Evolutionary conservation across 2,888 invertebrate genomes (phyloP).

Genomic region (Urechis unicinctus): DNA sequence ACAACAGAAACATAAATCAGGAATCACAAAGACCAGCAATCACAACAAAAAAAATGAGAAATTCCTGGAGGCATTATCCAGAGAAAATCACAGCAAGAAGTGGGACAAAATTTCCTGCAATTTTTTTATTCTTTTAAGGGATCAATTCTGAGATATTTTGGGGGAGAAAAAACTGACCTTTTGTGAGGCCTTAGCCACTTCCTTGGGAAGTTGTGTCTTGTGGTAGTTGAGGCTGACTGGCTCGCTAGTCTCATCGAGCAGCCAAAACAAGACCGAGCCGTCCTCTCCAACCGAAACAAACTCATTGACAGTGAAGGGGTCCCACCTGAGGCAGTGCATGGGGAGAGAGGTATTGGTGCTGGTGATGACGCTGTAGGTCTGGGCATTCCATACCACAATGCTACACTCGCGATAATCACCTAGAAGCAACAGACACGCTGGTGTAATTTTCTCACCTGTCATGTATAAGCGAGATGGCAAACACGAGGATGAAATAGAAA

Average conservation of each 20-base stretch:
- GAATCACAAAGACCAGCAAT: too few species aligned
- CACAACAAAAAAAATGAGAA: too few species aligned
- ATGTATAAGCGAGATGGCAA: too few species aligned
- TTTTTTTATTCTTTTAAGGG: too few species aligned
- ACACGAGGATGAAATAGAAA: too few species aligned
- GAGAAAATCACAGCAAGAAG: too few species aligned
- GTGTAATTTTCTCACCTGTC: too few species aligned
- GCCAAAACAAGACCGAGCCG: constrained; percentile 42
- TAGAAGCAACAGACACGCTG: constrained; percentile 22
- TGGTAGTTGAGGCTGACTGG: constrained; percentile 29
- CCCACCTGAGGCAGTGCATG: constrained; percentile 42
- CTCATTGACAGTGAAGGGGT: constrained; percentile 45
- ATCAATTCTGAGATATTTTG: too few species aligned
- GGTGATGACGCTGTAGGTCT: constrained; percentile 31
- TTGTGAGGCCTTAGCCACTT: too few species aligned
- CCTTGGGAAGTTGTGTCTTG: constrained; percentile 42
- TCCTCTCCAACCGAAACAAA: constrained; percentile 43
- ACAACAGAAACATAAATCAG: not conserved
- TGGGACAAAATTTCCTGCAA: too few species aligned
- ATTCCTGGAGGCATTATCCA: too few species aligned
- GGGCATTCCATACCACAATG: constrained; percentile 42
- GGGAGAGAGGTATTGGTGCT: constrained; percentile 33
- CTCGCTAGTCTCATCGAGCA: constrained; percentile 32
- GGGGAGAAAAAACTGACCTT: too few species aligned
- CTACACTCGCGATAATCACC: constrained; percentile 43